Conservation (phyloP, 1,140 invertebrate genomes). For the Dendrolimus punctatus region DNA sequence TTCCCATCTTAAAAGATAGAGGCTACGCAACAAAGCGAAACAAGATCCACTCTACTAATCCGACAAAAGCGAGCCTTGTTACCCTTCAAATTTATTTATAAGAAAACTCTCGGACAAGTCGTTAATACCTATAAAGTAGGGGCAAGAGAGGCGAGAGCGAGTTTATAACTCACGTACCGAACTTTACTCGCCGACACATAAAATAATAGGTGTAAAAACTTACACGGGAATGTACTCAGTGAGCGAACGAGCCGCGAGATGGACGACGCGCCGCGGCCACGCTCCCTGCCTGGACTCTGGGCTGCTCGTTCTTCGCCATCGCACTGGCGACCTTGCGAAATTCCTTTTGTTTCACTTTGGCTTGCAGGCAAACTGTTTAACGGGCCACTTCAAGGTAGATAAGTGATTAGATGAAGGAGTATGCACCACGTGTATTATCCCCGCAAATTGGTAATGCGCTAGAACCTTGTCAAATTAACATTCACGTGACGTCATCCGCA, state of each 20-base stretch:
- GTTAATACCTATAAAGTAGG: constrained; percentile 72
- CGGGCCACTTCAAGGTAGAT: no score
- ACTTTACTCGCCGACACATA: constrained; percentile 72
- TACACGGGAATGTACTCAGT: constrained; percentile 71
- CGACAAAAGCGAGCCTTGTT: constrained; percentile 71
- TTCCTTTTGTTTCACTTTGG: no score
- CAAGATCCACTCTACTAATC: constrained; percentile 71
- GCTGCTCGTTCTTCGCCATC: neutral
- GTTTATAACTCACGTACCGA: constrained; percentile 72
- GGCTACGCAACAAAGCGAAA: constrained; percentile 68
- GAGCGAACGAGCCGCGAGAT: constrained; percentile 55
- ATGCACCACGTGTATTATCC: no score
- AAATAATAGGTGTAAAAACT: constrained; percentile 73
- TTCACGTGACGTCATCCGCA: no score
- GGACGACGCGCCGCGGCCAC: constrained; percentile 48
- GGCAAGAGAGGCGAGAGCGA: constrained; percentile 67
- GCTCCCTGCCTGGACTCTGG: constrained; percentile 9
- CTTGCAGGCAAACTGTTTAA: no score
- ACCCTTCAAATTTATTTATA: constrained; percentile 73
- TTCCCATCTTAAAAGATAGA: constrained; percentile 56
- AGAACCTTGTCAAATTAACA: no score
- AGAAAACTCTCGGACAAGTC: constrained; percentile 72
- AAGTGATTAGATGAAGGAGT: no score
- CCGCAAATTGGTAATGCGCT: no score
- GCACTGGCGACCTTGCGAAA: constrained; percentile 3